These are phyloP conservation scores for Coelinius sp. DNA, from an alignment of 2,888 invertebrate species.

Conservation along the genomic window DNA sequence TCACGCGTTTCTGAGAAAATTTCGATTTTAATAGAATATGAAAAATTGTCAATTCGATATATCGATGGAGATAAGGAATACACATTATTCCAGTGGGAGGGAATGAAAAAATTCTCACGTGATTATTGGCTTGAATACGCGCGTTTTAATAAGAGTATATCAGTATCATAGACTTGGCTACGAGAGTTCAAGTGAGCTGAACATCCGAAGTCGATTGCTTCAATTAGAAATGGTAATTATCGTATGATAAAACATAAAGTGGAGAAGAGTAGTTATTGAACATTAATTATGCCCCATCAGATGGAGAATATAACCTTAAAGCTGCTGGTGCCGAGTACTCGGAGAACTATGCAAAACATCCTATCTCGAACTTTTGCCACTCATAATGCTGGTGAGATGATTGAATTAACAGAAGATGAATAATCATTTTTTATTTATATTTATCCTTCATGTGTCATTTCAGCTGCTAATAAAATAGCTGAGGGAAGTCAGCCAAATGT, in stretches of 20 bases:
- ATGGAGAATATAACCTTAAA: conserved; percentile 36
- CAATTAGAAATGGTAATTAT: not conserved
- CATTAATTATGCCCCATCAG: not conserved
- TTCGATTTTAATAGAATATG: too few species aligned
- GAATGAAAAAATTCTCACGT: too few species aligned
- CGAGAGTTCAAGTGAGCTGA: too few species aligned
- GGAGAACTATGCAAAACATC: conserved; percentile 21
- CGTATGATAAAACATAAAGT: not conserved
- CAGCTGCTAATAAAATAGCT: not conserved
- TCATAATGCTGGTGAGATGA: not conserved
- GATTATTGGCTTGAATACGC: too few species aligned
- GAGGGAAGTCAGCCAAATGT: conserved; percentile 57
- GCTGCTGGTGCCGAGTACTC: not conserved
- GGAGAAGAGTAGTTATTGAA: not conserved
- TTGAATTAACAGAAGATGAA: not conserved
- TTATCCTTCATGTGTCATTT: not conserved
- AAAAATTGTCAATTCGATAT: too few species aligned
- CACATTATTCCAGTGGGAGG: too few species aligned
- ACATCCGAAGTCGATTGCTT: not conserved
- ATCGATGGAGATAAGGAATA: too few species aligned
- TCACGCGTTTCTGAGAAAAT: too few species aligned
- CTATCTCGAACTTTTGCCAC: conserved; percentile 25
- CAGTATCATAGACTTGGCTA: too few species aligned
- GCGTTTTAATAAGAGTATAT: too few species aligned
- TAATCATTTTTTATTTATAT: not conserved